A percentile compares a stretch with the other conserved stretches of the same genome.
Evolutionary conservation across 2,113 vertebrate species (phyloP).

Genomic region (Platanista minor): DNA sequence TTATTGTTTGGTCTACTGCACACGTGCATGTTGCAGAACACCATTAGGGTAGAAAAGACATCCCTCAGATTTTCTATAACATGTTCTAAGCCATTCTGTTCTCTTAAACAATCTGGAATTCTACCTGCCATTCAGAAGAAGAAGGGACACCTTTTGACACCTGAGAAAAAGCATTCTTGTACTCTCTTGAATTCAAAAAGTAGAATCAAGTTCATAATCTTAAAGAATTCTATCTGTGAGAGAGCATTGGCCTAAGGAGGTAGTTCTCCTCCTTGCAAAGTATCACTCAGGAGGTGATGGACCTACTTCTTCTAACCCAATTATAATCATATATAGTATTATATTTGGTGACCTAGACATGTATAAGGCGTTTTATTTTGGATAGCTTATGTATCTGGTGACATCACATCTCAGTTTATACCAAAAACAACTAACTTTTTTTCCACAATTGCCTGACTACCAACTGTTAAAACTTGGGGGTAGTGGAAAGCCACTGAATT

Average conservation of each 20-base stretch:
- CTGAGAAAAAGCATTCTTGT: background rate
- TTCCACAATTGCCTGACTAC: background rate
- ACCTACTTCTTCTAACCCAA: background rate
- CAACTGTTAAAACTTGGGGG: background rate
- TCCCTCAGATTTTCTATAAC: background rate
- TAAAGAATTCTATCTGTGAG: background rate
- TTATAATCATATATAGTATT: background rate
- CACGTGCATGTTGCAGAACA: background rate
- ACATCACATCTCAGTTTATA: background rate
- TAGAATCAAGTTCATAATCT: background rate
- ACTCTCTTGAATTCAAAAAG: background rate
- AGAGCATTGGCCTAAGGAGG: background rate
- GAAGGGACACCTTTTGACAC: background rate
- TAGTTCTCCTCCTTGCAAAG: background rate
- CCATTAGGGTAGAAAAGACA: background rate
- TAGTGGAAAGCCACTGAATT: background rate
- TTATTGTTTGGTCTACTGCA: background rate
- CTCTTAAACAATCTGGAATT: background rate
- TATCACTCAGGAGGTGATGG: background rate
- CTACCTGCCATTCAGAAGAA: background rate
- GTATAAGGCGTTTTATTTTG: background rate
- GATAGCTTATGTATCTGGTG: background rate
- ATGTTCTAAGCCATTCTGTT: background rate
- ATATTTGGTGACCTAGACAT: background rate
- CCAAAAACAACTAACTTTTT: background rate